These are phyloP conservation scores for Hypothenemus hampei DNA, from an alignment of 1,140 invertebrate genomes.

Conservation along the genomic window DNA sequence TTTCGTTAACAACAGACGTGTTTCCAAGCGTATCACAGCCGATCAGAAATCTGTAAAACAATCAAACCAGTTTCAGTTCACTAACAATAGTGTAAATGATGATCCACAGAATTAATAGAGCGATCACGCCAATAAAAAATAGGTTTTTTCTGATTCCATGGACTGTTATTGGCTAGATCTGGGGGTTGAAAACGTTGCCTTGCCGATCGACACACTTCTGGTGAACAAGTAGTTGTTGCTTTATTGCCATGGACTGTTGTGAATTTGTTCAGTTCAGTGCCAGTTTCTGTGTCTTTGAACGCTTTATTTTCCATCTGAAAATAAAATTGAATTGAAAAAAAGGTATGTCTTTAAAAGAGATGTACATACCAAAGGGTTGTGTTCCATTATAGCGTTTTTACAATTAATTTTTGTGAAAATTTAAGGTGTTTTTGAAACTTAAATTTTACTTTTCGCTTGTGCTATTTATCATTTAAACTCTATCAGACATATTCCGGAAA, in stretches of 20 bases:
- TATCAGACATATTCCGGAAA: no score
- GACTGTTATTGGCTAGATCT: slow-evolving; percentile 46
- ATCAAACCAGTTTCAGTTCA: slow-evolving; percentile 27
- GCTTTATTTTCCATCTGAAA: slow-evolving; percentile 36
- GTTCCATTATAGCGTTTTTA: no score
- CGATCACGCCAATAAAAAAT: slow-evolving; percentile 47
- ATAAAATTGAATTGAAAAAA: no score
- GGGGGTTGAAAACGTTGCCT: slow-evolving; percentile 37
- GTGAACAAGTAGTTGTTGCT: slow-evolving; percentile 34
- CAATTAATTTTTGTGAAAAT: no score
- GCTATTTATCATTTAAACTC: no score
- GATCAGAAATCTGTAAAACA: background rate
- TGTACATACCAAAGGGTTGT: no score
- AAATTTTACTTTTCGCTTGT: no score
- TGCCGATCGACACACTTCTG: slow-evolving; percentile 39
- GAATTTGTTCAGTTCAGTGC: slow-evolving; percentile 33
- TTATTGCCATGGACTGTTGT: slow-evolving; percentile 22
- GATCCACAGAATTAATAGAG: slow-evolving; percentile 48
- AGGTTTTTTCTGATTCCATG: slow-evolving; percentile 51
- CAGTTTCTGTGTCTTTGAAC: slow-evolving; percentile 29
- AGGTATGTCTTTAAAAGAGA: background rate
- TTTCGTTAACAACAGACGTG: no score
- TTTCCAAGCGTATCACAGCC: background rate
- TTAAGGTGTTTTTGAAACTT: no score
- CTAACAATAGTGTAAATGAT: slow-evolving; percentile 44